A percentile compares a stretch with the other conserved stretches of the same genome.
Evolutionary conservation across 2,888 invertebrate genomes (phyloP).

Genomic region (Trisateles emortualis): DNA sequence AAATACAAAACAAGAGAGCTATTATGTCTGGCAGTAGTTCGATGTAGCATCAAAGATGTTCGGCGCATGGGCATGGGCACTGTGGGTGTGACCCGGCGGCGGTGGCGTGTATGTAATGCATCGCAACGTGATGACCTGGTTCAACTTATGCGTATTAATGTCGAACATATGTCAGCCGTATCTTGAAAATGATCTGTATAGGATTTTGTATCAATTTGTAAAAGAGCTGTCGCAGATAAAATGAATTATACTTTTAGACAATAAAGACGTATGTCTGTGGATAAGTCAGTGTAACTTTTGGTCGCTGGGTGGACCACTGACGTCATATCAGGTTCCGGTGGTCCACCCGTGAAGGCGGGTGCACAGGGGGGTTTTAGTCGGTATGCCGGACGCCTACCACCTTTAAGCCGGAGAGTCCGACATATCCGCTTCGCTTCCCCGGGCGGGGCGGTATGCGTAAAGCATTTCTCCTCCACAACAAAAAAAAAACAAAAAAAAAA

Average conservation of each 20-base stretch:
- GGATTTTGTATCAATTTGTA: slow-evolving; percentile 20
- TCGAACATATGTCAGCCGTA: slow-evolving; percentile 36
- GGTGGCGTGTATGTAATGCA: slow-evolving; percentile 20
- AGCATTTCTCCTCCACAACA: too few species aligned
- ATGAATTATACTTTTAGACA: not conserved
- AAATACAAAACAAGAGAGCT: not conserved
- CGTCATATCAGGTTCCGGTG: too few species aligned
- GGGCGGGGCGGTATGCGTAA: too few species aligned
- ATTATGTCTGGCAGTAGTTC: slow-evolving; percentile 14
- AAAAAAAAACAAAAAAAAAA: too few species aligned
- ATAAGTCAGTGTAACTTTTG: too few species aligned
- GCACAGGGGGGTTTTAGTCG: too few species aligned
- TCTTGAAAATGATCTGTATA: slow-evolving; percentile 30
- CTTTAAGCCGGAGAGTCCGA: too few species aligned
- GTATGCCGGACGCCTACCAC: too few species aligned
- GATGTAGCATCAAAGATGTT: not conserved
- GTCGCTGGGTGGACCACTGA: too few species aligned
- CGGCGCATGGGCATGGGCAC: slow-evolving; percentile 14
- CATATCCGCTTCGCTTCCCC: too few species aligned
- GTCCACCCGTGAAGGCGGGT: too few species aligned
- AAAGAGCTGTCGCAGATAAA: not conserved
- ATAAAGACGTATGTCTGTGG: too few species aligned
- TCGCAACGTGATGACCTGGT: slow-evolving; percentile 25
- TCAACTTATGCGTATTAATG: slow-evolving; percentile 21
- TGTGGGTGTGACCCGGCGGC: slow-evolving; percentile 4